phyloP scores from a whole-genome alignment of 2,888 invertebrate genomes.

The Caenorhabditis sinica region DNA sequence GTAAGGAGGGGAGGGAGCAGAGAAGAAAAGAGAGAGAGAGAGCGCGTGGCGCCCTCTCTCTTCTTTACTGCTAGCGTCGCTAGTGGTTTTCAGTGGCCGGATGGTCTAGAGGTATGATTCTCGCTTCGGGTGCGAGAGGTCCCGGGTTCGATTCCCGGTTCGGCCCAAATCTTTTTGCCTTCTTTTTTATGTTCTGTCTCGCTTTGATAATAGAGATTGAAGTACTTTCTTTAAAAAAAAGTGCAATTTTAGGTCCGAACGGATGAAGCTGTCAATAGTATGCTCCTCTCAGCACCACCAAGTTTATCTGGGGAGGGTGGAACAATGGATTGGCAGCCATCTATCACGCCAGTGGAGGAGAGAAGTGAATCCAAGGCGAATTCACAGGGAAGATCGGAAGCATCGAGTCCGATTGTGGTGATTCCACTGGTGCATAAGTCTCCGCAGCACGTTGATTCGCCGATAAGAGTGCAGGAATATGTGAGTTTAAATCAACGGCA shows the following conservation, averaged over 20 bases:
- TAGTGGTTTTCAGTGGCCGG: conserved; percentile 66
- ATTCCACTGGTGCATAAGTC: conserved; percentile 19
- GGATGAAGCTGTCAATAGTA: conserved; percentile 65
- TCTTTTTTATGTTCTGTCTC: conserved; percentile 10
- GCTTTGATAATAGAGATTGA: neutral
- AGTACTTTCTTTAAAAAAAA: too few species aligned
- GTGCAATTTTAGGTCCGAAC: conserved; percentile 53
- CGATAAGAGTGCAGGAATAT: conserved; percentile 34
- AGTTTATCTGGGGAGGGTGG: conserved; percentile 57
- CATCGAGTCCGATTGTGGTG: conserved; percentile 42
- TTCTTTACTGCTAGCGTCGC: conserved; percentile 17
- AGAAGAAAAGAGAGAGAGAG: neutral
- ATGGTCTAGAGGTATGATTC: conserved; percentile 83
- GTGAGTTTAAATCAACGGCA: conserved; percentile 12
- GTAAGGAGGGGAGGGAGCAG: conserved; percentile 8
- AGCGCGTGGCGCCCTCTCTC: neutral
- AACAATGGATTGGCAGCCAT: conserved; percentile 64
- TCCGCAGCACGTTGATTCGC: conserved; percentile 36
- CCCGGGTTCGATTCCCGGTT: conserved; percentile 83
- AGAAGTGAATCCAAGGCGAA: conserved; percentile 51
- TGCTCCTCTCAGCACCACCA: conserved; percentile 63
- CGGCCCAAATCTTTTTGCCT: conserved; percentile 73
- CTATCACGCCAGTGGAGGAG: conserved; percentile 59
- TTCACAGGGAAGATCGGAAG: conserved; percentile 43
- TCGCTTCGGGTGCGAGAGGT: conserved; percentile 84